Conservation (phyloP, 2,113 vertebrate genomes). For the Esox niger region DNA sequence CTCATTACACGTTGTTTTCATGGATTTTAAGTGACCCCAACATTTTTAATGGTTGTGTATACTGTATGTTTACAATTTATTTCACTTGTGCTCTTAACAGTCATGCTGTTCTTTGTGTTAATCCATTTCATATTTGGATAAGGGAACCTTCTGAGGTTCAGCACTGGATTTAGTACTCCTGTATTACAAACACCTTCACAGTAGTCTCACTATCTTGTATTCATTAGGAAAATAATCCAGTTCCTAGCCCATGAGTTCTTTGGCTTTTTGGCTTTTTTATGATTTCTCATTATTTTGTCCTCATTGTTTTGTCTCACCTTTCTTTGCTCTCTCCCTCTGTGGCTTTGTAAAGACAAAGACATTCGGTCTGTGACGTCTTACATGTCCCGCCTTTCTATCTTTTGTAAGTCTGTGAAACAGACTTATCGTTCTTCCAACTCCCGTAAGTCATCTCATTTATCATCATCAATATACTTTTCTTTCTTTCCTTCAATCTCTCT, state of each 20-base stretch:
- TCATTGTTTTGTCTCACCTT: background rate
- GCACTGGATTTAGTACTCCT: constrained; percentile 14
- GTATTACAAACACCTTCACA: no score
- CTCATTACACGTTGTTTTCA: no score
- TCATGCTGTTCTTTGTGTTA: constrained; percentile 17
- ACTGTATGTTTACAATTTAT: no score
- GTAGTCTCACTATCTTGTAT: background rate
- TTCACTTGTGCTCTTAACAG: constrained; percentile 13
- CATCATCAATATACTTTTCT: constrained; percentile 8
- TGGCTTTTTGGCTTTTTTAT: constrained; percentile 15
- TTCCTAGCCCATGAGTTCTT: constrained; percentile 34
- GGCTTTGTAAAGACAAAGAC: constrained; percentile 84
- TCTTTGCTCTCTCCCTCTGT: constrained; percentile 65
- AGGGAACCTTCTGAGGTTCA: constrained; percentile 13
- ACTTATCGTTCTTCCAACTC: constrained; percentile 79
- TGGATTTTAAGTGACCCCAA: no score
- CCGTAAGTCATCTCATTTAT: constrained; percentile 82
- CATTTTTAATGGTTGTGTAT: no score
- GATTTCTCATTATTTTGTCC: background rate
- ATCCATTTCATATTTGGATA: constrained; percentile 40
- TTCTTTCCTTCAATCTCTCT: constrained; percentile 7
- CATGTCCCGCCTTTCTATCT: constrained; percentile 74
- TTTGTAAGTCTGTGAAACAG: constrained; percentile 89
- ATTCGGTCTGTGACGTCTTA: constrained; percentile 81
- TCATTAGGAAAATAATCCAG: constrained; percentile 10